Evolutionary conservation across 2,888 invertebrate species (phyloP), one percentile per base, ranked within the genome.

Genomic region (Pasiphila rectangulata): DNA sequence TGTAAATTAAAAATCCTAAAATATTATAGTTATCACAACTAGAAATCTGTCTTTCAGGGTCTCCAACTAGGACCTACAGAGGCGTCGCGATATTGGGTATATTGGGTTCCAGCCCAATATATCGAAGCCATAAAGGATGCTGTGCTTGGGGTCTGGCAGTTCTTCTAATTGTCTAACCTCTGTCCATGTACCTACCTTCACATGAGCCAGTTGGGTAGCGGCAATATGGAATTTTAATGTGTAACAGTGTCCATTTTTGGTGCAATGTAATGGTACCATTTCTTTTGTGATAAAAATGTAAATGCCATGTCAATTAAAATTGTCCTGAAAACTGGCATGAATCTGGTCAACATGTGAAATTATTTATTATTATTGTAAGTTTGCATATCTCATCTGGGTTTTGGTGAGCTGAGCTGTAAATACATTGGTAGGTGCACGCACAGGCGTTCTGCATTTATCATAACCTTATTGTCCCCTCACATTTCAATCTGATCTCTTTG

Each of bases 71-170:
- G 97, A 9, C 94, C 97, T 4, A 97, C 97, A 37, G 97, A 97
- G 82, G 96, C 96, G 2, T 96, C 96, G 19, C 89, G 96, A 58
- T 96, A 96, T 81, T 97, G 96, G 96, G 92, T 97, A 51, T 97
- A 97, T 83, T 97, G 97, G 97, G 96, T 97, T 32, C 97, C 97
- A 5, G 95, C 96, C 36, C 95, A 95, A 72, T 97, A 95, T 75
- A 92, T 96, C 41, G 94, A 95, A 71, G 95, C 96, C 61, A 96
- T 97, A 71, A 97, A 96, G 85, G 96, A 96, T 72, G 94, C 96
- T 48, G 93, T 97, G 51, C 91, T 96, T 37, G 96, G 96, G 46
- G 95, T 95, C 67, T 96, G 95, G 95, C 94, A 93, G 75, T 92
- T 92, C 79, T 93, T 93, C 79, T 93, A 92, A 92, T 50, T 21